A percentile compares a stretch with the other conserved stretches of the same genome.
Conservation (phyloP, 2,888 invertebrate genomes). For the Aplocera efformata region DNA sequence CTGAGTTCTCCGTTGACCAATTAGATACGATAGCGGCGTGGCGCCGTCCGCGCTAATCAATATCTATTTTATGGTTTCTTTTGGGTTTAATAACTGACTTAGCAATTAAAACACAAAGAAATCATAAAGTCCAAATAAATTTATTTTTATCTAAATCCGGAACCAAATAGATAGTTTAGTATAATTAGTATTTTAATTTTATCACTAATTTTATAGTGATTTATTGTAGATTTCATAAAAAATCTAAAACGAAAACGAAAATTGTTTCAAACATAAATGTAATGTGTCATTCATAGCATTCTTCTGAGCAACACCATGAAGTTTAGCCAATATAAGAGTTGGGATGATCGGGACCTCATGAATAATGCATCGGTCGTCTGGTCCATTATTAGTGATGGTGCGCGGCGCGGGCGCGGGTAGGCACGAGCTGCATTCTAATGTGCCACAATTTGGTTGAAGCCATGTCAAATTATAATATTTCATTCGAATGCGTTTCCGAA, state of each 20-base stretch:
- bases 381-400: slow-evolving; percentile 61
- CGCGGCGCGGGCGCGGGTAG: slow-evolving; percentile 53
- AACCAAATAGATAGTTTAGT: slow-evolving; percentile 3
- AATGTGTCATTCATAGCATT: slow-evolving; percentile 7
- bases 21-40: slow-evolving; percentile 52
- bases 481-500: slow-evolving; percentile 51
- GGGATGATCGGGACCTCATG: slow-evolving; percentile 58
- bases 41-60: slow-evolving; percentile 38
- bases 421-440: slow-evolving; percentile 78
- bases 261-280: not conserved
- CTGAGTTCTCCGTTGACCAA: slow-evolving; percentile 48
- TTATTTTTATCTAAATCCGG: not conserved
- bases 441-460: slow-evolving; percentile 48
- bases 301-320: slow-evolving; percentile 26
- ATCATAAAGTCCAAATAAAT: not conserved
- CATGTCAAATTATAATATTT: slow-evolving; percentile 59
- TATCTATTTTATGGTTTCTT: slow-evolving; percentile 37
- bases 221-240: slow-evolving; percentile 3
- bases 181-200: too few species aligned
- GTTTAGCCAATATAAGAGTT: slow-evolving; percentile 49
- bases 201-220: too few species aligned
- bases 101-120: not conserved
- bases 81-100: slow-evolving; percentile 15
- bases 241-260: slow-evolving; percentile 3
- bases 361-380: slow-evolving; percentile 66